phyloP scores from a whole-genome alignment of 1,140 invertebrate genomes.

The Ostrea denselamellosa region DNA sequence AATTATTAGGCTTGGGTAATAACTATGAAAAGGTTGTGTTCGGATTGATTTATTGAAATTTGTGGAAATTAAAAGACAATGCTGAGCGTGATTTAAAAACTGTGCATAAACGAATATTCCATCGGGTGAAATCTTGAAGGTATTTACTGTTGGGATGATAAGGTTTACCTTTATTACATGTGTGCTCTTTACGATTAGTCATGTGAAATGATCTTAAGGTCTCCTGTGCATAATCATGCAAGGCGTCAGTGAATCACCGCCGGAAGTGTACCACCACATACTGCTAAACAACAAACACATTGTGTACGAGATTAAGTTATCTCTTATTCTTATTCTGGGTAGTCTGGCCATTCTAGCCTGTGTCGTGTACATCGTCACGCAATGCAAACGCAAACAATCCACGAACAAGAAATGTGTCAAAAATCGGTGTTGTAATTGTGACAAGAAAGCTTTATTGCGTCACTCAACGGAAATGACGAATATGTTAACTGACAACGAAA shows the following conservation, averaged over 20 bases:
- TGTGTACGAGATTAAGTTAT: slow-evolving; percentile 64
- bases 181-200: background rate
- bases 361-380: slow-evolving; percentile 59
- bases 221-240: background rate
- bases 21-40: background rate
- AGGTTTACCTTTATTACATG: background rate
- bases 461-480: slow-evolving; percentile 29
- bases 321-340: slow-evolving; percentile 60
- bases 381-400: slow-evolving; percentile 53
- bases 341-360: slow-evolving; percentile 59
- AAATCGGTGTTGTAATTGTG: background rate
- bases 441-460: slow-evolving; percentile 13
- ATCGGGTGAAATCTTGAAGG: background rate
- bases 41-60: slow-evolving; percentile 15
- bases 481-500: slow-evolving; percentile 21
- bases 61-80: background rate
- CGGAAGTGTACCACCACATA: slow-evolving; percentile 57
- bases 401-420: background rate
- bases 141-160: background rate
- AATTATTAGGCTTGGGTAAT: background rate
- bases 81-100: background rate
- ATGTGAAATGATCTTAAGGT: background rate
- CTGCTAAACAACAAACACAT: slow-evolving; percentile 60
- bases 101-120: background rate
- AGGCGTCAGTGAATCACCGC: background rate